phyloP scores from a whole-genome alignment of 2,113 vertebrate genomes.

The Oriolus oriolus region DNA sequence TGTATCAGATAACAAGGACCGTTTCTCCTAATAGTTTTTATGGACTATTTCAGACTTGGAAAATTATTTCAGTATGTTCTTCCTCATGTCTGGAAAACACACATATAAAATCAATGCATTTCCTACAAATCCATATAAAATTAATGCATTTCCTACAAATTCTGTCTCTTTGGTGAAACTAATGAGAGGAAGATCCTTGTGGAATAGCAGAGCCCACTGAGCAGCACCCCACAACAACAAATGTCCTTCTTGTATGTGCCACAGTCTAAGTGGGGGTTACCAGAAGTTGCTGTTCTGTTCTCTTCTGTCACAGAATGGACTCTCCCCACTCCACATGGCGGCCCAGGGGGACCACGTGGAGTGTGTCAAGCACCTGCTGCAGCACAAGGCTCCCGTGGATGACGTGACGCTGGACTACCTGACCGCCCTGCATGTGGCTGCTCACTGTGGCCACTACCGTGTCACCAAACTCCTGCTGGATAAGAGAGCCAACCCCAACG shows the following conservation, averaged over 20 bases:
- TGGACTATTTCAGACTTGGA: background rate
- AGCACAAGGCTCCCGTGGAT: slow-evolving; percentile 93
- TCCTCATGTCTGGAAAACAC: background rate
- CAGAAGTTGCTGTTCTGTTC: background rate
- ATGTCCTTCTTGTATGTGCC: background rate
- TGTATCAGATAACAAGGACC: fast-evolving
- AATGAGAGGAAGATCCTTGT: background rate
- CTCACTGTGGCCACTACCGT: slow-evolving; percentile 94
- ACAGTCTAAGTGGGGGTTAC: fast-evolving
- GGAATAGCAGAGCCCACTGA: background rate
- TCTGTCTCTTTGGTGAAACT: background rate
- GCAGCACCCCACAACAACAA: background rate
- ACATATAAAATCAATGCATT: background rate
- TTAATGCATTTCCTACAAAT: background rate
- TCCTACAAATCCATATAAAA: background rate
- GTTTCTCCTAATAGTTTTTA: background rate
- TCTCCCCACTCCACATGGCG: slow-evolving; percentile 97
- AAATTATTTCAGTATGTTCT: background rate
- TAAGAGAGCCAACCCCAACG: slow-evolving; percentile 96
- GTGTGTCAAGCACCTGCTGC: slow-evolving; percentile 93
- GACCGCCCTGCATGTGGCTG: slow-evolving; percentile 92
- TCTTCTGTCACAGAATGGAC: slow-evolving; percentile 80
- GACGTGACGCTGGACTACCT: slow-evolving; percentile 96
- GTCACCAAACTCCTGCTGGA: slow-evolving; percentile 97
- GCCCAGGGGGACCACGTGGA: slow-evolving; percentile 97